Base-by-base conservation (phyloP, 92 coral and sea anemone genomes). In the Bergia sp. region DNA sequence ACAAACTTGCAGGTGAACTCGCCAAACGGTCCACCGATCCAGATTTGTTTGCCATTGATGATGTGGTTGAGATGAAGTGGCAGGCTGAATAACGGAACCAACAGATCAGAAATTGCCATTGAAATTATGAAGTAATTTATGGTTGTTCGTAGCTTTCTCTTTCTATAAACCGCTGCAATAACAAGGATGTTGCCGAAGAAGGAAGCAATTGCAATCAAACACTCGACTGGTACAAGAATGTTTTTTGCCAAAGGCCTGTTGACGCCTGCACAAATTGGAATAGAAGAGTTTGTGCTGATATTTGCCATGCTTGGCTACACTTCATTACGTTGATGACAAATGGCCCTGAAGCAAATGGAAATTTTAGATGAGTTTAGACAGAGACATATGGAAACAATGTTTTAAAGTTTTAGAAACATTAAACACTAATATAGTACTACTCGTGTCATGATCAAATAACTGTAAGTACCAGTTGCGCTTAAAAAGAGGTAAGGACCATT, bases 61-160 rank as follows among this genome's bases (percentile, higher is more conserved):
- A 85, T 79, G 36, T 92, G 72, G 5, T 93, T 81, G 5, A 91
- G 85, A 92, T 90, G 87, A 8, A 94, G 66, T 2, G 96, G 96
- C 93, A 92, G 88, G 91, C 88, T 90, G 64, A 92, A 91, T 41
- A 94, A 88, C 7, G 96, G 87, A 15, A 92, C 82, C 15, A 94
- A 81, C 82, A 94, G 73, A 57, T 94, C 96, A n/a, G 95, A 89
- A 29, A 29, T 29, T 29, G 29, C 29, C 29, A 29, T 29, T 29
- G 29, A 29, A 29, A 29, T 29, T 29, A 57, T 57, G 65, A 57
- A 57, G 18, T 57, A 90, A 89, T 92, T 94, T 64, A 92, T 93
- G 5, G 93, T 89, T 11, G 95, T 92, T 61, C 89, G 89, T 93
- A 92, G 91, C 44, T 89, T 43, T 12, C 66, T 81, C 47, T 90